Evolutionary conservation across 2,113 vertebrate species (phyloP), one percentile per base, ranked within the genome.

Genomic region (Hydrochoerus hydrochaeris): DNA sequence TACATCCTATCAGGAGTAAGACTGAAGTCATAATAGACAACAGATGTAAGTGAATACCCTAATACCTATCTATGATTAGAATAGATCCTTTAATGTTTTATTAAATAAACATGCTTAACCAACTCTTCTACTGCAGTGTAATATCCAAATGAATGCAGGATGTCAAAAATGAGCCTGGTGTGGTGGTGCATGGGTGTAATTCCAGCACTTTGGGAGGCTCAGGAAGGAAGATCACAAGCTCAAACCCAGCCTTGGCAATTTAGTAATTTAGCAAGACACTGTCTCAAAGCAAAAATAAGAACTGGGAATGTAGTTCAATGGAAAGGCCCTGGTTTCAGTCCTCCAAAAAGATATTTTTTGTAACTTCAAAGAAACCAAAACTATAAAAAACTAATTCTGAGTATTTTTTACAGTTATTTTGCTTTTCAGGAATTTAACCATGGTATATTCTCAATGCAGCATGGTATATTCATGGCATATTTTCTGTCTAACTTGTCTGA

Each of bases 371-470:
- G 69, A 88, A 91, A 2, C 88, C 0, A 88, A 83, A 92, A 78
- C 38, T 89, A 77, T 63, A 10, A 92, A 92, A 81, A 65, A 73
- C 17, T 62, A 12, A 88, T 52, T 89, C 46, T 46, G 0, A 96
- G 7, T 75, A 16, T 54, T 65, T 85, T 94, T 85, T 78, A 52
- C 78, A 95, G 44, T 3, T 46, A 63, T 1, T 4, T 28, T 92
- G 24, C 38, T 88, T 96, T 81, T 75, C 0, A 69, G 44, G 41
- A 96, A 86, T 30, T 81, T 80, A 92, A 92, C 26, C n/a, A 78
- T 38, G 16, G n/a, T 46, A 78, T 44, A 89, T 52, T 52, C 49
- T 52, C 49, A 52, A 52, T 52, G 10, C 49, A 8, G 7, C 8
- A 11, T 52, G 10, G 46, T 52, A 52, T 52, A 52, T 52, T 52